Percentiles rank a stretch among this genome's conserved stretches.
phyloP scores from a whole-genome alignment of 2,888 invertebrate genomes.

The Orthosia gracilis region DNA sequence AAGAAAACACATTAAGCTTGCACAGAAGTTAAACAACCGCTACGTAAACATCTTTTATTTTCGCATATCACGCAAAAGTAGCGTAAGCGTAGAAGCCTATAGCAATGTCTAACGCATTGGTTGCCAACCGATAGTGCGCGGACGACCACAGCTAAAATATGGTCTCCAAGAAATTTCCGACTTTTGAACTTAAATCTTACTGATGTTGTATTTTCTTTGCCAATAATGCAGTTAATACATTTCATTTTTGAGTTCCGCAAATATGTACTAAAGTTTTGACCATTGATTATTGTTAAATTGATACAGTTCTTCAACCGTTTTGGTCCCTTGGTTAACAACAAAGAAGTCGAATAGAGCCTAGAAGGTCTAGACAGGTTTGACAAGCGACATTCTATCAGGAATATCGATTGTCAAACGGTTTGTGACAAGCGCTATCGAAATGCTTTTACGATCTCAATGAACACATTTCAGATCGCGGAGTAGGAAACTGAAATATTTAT shows the following conservation, averaged over 20 bases:
- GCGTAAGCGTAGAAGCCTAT: constrained; percentile 31
- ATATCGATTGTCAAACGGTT: too few species aligned
- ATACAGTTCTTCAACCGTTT: background rate
- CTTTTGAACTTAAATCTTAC: background rate
- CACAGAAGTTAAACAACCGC: constrained; percentile 35
- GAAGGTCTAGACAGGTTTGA: too few species aligned
- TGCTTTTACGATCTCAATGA: too few species aligned
- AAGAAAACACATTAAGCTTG: constrained; percentile 43
- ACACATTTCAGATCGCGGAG: too few species aligned
- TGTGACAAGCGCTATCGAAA: too few species aligned
- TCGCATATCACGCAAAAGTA: constrained; percentile 29
- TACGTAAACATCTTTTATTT: constrained; percentile 52
- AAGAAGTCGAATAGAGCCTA: too few species aligned
- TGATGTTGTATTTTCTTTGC: background rate
- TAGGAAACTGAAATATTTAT: too few species aligned
- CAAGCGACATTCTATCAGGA: background rate
- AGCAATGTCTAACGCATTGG: background rate
- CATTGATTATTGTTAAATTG: background rate
- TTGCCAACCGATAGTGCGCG: background rate
- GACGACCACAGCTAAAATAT: background rate
- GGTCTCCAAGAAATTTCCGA: background rate
- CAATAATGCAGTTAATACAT: background rate
- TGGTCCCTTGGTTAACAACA: background rate
- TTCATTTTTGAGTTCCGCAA: background rate
- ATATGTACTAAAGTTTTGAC: background rate